Evolutionary conservation across 2,888 invertebrate genomes (phyloP).

Genomic region (Lasioglossum calceatum): DNA sequence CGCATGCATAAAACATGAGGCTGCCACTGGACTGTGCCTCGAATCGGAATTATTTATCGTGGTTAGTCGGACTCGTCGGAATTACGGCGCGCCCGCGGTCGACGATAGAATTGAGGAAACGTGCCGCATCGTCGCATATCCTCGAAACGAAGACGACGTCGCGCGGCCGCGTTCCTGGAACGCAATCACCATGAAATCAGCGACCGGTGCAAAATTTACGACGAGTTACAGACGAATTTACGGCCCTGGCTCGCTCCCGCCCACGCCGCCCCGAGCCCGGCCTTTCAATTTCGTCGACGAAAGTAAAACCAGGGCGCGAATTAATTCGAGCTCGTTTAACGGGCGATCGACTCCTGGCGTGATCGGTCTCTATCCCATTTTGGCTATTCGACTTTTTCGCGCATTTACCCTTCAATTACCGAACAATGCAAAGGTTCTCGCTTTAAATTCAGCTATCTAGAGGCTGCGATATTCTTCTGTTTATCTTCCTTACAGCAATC

Average conservation of each 20-base stretch:
- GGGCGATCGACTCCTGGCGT: neutral
- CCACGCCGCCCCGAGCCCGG: neutral
- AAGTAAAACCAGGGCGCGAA: conserved; percentile 25
- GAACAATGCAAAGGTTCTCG: neutral
- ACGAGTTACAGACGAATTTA: conserved; percentile 1
- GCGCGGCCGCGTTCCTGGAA: conserved; percentile 20
- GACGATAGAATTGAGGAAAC: conserved; percentile 45
- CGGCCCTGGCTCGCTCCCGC: neutral
- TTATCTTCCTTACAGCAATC: too few relatives aligned
- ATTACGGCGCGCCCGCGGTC: conserved; percentile 57
- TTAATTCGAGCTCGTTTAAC: conserved; percentile 12
- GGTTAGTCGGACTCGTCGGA: conserved; percentile 63
- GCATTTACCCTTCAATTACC: neutral
- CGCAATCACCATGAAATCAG: conserved; percentile 19
- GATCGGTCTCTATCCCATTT: neutral
- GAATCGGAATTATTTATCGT: conserved; percentile 74
- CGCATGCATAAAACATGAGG: conserved; percentile 74
- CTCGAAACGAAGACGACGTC: conserved; percentile 26
- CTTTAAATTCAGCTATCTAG: neutral
- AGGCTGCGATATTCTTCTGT: too few relatives aligned
- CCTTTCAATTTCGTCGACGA: conserved; percentile 31
- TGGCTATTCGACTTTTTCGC: neutral
- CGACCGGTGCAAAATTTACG: conserved; percentile 20
- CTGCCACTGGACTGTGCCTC: conserved; percentile 59
- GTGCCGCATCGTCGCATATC: conserved; percentile 17